Conservation (phyloP, 2,888 invertebrate genomes). For the Branchellion lobata region DNA sequence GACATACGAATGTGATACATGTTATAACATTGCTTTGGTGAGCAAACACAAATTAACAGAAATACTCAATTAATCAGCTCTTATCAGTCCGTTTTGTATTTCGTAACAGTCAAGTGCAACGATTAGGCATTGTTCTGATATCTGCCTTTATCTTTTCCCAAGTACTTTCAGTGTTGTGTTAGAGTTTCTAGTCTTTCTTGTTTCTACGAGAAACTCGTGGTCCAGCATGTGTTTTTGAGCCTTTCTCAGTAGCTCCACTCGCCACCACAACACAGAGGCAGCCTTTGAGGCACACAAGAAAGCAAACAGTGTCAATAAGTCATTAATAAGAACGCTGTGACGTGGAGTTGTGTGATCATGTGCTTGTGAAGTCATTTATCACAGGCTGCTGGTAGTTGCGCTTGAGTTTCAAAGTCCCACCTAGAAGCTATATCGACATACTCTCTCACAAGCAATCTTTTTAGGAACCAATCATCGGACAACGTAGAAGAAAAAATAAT, state of each 20-base stretch:
- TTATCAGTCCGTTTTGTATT: constrained; percentile 18
- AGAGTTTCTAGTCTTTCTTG: neutral
- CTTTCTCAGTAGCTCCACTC: too few relatives aligned
- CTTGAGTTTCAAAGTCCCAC: too few relatives aligned
- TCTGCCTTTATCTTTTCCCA: neutral
- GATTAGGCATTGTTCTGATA: constrained; percentile 8
- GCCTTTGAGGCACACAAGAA: too few relatives aligned
- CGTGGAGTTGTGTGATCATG: constrained; percentile 4
- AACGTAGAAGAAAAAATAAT: too few relatives aligned
- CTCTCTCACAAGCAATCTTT: too few relatives aligned
- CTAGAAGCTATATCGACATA: too few relatives aligned
- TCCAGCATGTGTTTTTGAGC: neutral
- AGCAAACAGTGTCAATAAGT: neutral
- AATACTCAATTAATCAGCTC: constrained; percentile 3
- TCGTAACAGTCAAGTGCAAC: constrained; percentile 11
- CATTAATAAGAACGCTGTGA: neutral
- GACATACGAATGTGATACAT: too few relatives aligned
- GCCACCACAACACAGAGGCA: too few relatives aligned
- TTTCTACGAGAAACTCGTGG: neutral
- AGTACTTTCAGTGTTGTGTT: neutral
- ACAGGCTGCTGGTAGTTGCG: too few relatives aligned
- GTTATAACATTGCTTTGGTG: too few relatives aligned
- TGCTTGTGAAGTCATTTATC: neutral
- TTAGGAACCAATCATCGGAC: too few relatives aligned
- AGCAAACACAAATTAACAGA: constrained; percentile 10